Evolutionary conservation across 2,113 vertebrate species (phyloP).

Genomic region (Rynchops niger): DNA sequence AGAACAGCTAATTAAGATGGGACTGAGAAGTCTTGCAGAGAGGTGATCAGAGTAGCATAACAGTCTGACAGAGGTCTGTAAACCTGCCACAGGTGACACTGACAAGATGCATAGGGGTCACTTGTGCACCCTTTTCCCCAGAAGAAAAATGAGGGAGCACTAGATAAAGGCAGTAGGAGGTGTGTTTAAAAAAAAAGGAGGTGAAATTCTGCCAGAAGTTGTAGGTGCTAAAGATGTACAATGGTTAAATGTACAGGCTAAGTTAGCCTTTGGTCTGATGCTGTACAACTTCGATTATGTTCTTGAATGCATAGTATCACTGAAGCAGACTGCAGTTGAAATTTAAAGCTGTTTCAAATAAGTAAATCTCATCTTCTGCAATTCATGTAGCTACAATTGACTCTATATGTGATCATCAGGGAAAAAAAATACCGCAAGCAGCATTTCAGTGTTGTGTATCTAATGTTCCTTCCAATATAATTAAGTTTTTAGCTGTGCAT

Average conservation of each 20-base stretch:
- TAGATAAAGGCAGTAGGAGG: neutral
- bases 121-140: neutral
- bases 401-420: neutral
- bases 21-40: neutral
- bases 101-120: neutral
- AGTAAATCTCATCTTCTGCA: neutral
- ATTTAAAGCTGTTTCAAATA: neutral
- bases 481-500: neutral
- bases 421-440: neutral
- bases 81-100: neutral
- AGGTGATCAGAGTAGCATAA: neutral
- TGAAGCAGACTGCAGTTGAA: neutral
- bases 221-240: neutral
- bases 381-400: neutral
- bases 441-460: neutral
- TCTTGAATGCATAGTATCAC: neutral
- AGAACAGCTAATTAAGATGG: neutral
- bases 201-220: neutral
- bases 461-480: neutral
- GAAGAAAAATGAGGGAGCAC: neutral
- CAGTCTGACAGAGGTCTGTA: neutral
- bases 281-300: neutral
- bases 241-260: neutral
- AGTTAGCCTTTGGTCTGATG: neutral
- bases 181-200: neutral